Percentiles rank a stretch among this genome's conserved stretches.
These are phyloP conservation scores for Labeo rohita DNA, from an alignment of 2,113 vertebrate genomes.

Conservation along the genomic window DNA sequence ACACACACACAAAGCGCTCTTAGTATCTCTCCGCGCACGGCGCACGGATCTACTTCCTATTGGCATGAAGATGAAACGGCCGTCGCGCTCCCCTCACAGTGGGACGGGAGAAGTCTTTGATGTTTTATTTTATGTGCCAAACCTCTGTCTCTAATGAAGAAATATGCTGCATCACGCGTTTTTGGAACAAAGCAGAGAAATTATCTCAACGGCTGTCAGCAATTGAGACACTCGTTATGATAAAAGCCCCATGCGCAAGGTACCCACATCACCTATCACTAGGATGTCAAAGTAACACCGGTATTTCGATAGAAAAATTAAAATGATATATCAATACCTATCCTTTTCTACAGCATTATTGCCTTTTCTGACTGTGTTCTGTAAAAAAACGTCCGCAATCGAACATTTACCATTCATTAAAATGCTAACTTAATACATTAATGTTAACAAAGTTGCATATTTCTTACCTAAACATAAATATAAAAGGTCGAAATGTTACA, in stretches of 20 bases:
- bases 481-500: not conserved
- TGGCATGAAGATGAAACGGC: constrained; percentile 57
- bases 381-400: not conserved
- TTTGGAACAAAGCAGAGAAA: not conserved
- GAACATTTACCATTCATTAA: not conserved
- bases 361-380: not conserved
- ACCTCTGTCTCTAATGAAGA: constrained; percentile 27
- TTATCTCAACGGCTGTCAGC: not conserved
- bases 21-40: constrained; percentile 74
- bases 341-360: not conserved
- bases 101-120: constrained; percentile 26
- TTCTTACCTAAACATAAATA: not conserved
- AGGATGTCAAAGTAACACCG: not conserved
- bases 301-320: not conserved
- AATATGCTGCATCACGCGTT: constrained; percentile 14
- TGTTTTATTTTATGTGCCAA: constrained; percentile 6
- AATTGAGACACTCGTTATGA: not conserved
- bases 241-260: not conserved
- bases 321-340: not conserved
- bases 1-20: constrained; percentile 48
- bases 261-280: not conserved
- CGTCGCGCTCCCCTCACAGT: constrained; percentile 25
- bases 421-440: not conserved
- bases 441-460: not conserved
- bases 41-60: constrained; percentile 81